phyloP scores from a whole-genome alignment of 2,113 vertebrate genomes.

The Guaruba guarouba region DNA sequence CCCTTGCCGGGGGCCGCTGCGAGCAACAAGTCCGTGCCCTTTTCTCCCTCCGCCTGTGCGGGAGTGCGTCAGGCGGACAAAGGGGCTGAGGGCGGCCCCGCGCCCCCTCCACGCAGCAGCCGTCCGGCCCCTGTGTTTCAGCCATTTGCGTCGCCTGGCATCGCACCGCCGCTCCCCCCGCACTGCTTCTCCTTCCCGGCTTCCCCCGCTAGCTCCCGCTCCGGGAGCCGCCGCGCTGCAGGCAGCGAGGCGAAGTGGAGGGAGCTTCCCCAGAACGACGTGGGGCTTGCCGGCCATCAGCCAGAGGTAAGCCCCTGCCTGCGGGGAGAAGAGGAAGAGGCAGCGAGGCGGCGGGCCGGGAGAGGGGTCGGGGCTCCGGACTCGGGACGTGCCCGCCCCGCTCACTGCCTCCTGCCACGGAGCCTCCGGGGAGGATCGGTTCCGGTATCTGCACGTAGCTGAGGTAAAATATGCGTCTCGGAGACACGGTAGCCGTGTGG shows the following conservation, averaged over 20 bases:
- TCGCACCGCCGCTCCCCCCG: not conserved
- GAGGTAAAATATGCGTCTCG: not conserved
- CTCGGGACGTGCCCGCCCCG: not conserved
- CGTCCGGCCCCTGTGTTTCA: not conserved
- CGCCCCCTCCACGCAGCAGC: not conserved
- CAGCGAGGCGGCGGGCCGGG: not conserved
- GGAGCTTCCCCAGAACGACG: not conserved
- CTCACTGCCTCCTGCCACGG: not conserved
- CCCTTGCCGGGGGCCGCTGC: not conserved
- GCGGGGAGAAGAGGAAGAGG: not conserved
- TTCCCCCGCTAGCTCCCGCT: not conserved
- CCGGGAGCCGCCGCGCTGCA: not conserved
- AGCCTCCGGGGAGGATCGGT: not conserved
- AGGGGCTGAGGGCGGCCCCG: conserved; percentile 5
- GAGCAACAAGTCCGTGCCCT: not conserved
- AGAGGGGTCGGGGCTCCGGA: not conserved
- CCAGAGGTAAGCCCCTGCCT: not conserved
- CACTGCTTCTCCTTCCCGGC: not conserved
- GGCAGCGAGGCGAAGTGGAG: not conserved
- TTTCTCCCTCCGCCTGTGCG: not conserved
- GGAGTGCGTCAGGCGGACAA: not conserved
- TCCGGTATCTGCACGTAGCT: not conserved
- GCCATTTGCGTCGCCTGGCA: conserved; percentile 25
- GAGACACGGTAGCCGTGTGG: not conserved
- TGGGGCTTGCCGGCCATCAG: not conserved